These are phyloP conservation scores for Antedon mediterranea DNA, from an alignment of 53 echinoderm and acorn worm species.

Conservation along the genomic window DNA sequence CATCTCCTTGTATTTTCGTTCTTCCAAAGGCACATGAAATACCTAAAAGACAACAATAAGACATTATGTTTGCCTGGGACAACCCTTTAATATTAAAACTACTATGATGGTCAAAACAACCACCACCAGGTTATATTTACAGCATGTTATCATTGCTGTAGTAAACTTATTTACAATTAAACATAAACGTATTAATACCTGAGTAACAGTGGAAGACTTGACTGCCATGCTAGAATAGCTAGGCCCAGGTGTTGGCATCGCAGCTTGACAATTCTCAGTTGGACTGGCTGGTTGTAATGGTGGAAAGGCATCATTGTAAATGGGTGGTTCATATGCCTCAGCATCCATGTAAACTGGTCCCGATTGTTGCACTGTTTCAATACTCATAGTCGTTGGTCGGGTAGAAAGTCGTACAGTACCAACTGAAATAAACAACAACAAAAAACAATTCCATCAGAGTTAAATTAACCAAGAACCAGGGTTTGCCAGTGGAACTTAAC, in stretches of 20 bases:
- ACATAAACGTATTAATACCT: constrained; percentile 31
- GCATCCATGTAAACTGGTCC: constrained; percentile 19
- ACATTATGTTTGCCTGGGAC: no score
- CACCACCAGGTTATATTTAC: neutral
- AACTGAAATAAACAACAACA: constrained; percentile 25
- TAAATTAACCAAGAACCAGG: no score
- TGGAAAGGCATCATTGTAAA: constrained; percentile 89
- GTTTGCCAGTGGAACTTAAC: no score
- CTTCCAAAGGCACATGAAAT: constrained; percentile 99
- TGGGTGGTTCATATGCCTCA: constrained; percentile 62
- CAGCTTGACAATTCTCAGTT: constrained; percentile 15
- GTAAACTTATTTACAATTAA: no score
- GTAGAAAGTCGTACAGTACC: constrained; percentile 95
- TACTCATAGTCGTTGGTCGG: constrained; percentile 98
- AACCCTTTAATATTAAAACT: no score
- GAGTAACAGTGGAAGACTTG: constrained; percentile 99
- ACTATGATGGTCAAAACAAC: no score
- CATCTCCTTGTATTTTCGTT: constrained; percentile 91
- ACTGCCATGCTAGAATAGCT: constrained; percentile 97
- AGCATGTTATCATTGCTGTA: neutral
- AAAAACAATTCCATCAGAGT: no score
- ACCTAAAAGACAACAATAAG: constrained; percentile 30
- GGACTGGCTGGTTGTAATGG: constrained; percentile 29
- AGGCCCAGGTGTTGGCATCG: constrained; percentile 34
- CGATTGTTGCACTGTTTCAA: constrained; percentile 17